A percentile compares a stretch with the other conserved stretches of the same genome.
Evolutionary conservation across 2,797 vertebrate species (phyloP).

Genomic region (Petrocephalus sullivani): DNA sequence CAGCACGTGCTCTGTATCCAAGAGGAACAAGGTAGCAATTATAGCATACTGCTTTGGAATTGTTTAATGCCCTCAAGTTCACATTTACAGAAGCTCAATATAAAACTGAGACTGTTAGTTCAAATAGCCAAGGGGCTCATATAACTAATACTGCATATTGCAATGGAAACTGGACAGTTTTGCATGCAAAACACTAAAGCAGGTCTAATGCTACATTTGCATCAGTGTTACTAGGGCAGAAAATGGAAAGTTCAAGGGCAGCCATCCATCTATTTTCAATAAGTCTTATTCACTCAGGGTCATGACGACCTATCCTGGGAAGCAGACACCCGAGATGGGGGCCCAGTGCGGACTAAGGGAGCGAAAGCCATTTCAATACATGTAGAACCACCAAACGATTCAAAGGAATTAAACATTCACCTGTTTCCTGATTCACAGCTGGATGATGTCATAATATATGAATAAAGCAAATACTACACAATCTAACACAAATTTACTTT

Average conservation of each 20-base stretch:
- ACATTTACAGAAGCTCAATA: neutral
- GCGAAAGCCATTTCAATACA: neutral
- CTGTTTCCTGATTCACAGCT: neutral
- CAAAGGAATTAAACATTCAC: neutral
- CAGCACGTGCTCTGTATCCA: neutral
- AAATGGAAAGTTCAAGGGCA: neutral
- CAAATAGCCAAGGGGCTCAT: neutral
- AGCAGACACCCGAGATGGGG: neutral
- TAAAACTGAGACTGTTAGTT: neutral
- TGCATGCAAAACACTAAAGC: neutral
- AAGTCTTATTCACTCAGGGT: neutral
- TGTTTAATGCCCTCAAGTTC: conserved; percentile 2
- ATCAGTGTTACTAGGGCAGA: neutral
- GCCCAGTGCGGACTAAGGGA: neutral
- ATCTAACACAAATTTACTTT: neutral
- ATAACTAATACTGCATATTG: neutral
- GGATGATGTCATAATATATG: neutral
- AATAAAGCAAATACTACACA: neutral
- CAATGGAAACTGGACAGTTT: neutral
- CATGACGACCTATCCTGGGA: neutral
- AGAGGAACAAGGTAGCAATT: neutral
- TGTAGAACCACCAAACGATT: neutral
- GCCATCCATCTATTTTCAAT: conserved; percentile 8
- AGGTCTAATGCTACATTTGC: neutral
- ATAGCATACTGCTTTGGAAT: neutral